These are phyloP conservation scores for Temnothorax unifasciatus DNA, from an alignment of 2,888 invertebrate genomes.

Conservation along the genomic window DNA sequence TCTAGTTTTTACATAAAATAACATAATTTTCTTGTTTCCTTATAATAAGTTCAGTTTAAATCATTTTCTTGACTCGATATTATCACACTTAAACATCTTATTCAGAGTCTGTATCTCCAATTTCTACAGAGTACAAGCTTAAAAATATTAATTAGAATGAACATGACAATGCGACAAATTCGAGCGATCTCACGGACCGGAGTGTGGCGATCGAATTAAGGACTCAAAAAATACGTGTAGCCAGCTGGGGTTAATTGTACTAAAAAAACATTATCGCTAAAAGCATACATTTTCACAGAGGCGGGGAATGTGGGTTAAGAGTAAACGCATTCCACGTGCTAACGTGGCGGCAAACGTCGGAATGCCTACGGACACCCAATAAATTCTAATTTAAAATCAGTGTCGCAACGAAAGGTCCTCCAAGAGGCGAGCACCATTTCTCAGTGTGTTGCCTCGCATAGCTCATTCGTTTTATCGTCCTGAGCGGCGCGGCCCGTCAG, in stretches of 20 bases:
- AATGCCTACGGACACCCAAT: slow-evolving; percentile 69
- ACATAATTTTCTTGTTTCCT: no score
- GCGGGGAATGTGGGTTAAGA: slow-evolving; percentile 40
- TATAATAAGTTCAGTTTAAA: no score
- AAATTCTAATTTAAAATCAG: slow-evolving; percentile 78
- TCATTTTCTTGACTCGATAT: no score
- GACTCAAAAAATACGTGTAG: no score
- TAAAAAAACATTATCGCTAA: not conserved
- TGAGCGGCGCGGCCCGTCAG: slow-evolving; percentile 70
- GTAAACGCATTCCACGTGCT: slow-evolving; percentile 62
- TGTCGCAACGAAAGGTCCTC: slow-evolving; percentile 76
- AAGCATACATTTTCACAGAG: not conserved
- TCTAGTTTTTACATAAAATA: no score
- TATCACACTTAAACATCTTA: no score
- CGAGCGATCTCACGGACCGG: no score
- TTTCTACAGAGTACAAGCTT: no score
- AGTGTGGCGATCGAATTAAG: no score
- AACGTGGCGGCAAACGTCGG: slow-evolving; percentile 60
- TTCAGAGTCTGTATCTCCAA: no score
- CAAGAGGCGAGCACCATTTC: slow-evolving; percentile 71
- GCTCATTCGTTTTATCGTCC: slow-evolving; percentile 78
- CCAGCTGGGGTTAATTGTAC: not conserved
- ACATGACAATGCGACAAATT: no score
- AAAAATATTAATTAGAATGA: no score
- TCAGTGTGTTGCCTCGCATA: slow-evolving; percentile 75